These are phyloP conservation scores for Megamerina dolium DNA, from an alignment of 2,888 invertebrate species.

Conservation along the genomic window DNA sequence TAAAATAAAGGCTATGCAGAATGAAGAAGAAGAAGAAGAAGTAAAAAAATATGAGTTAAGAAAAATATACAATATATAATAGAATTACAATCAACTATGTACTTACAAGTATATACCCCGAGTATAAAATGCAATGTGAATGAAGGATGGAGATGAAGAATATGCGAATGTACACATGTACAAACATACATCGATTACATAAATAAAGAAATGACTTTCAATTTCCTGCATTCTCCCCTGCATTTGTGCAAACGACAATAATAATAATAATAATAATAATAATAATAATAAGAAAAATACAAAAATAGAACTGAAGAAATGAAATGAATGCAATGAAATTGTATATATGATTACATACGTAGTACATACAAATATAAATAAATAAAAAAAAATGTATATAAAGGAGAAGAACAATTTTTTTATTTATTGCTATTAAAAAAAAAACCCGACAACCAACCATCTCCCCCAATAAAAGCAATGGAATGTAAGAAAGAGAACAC, in stretches of 20 bases:
- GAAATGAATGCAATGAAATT: not conserved
- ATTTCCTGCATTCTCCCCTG: conserved; percentile 20
- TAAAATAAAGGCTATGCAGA: too few species aligned
- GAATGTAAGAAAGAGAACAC: conserved; percentile 8
- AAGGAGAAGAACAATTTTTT: too few species aligned
- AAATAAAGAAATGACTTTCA: conserved; percentile 23
- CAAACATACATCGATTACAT: not conserved
- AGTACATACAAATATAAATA: too few species aligned
- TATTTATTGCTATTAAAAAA: not conserved
- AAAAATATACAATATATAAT: too few species aligned
- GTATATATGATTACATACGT: too few species aligned
- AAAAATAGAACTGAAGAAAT: not conserved
- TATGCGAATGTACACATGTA: not conserved
- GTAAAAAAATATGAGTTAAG: too few species aligned
- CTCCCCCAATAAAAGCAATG: not conserved
- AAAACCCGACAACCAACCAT: conserved; percentile 2
- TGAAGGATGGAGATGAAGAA: too few species aligned
- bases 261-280: conserved; percentile 2
- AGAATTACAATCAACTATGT: too few species aligned
- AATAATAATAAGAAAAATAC: conserved; percentile 5
- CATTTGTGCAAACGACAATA: too few species aligned
- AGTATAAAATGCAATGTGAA: too few species aligned
- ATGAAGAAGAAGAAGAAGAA: too few species aligned
- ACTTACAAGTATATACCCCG: too few species aligned
- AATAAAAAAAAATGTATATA: conserved; percentile 3